Evolutionary conservation across 2,888 invertebrate species (phyloP), one percentile per base, ranked within the genome.

Genomic region (Gonocerus acuteangulatus): DNA sequence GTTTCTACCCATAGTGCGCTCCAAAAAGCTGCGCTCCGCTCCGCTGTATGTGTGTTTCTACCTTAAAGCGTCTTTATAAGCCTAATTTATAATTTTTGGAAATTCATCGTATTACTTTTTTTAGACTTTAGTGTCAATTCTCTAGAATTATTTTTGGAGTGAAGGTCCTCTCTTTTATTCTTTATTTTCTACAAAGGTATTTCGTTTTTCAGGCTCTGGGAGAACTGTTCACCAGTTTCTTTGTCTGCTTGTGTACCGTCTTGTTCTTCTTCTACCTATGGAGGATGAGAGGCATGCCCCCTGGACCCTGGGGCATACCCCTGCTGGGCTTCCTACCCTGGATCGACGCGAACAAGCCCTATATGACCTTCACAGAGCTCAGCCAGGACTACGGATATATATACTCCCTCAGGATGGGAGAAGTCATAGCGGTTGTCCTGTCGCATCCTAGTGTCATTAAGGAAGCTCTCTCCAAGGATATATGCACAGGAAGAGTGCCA

Each of bases 271-370:
- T 42, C 47, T 47, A 57, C 32, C 1, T 57, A 1, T 57, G 47
- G 45, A 18, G 47, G 27, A 57, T 16, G 0, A 42, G 57, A 59
- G 74, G 71, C 56, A 72, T 82, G 45, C 87, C 89, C 0, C 90
- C 91, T 0, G 92, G 92, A 0, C 92, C 92, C 0, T 79, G 79
- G 78, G 86, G 87, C 1, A 65, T 90, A 36, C 92, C 92, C 0
- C 70, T 91, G 16, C 65, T 93, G 2, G 93, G 93, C 1, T 90
- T 86, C 71, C 74, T 93, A 62, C 85, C 87, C 1, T 87, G 83
- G 74, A 71, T 94, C 42, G 80, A 88, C 71, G 74, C 80, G 0
- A 72, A 74, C 42, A 77, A 81, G n/a, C 90, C 92, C 0, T 84
- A 92, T 70, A 72, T 80, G 59, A 85, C 86, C 0, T 75, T 94